Base-by-base conservation (phyloP, 2,113 vertebrate genomes). In the Pterophyllum scalare region DNA sequence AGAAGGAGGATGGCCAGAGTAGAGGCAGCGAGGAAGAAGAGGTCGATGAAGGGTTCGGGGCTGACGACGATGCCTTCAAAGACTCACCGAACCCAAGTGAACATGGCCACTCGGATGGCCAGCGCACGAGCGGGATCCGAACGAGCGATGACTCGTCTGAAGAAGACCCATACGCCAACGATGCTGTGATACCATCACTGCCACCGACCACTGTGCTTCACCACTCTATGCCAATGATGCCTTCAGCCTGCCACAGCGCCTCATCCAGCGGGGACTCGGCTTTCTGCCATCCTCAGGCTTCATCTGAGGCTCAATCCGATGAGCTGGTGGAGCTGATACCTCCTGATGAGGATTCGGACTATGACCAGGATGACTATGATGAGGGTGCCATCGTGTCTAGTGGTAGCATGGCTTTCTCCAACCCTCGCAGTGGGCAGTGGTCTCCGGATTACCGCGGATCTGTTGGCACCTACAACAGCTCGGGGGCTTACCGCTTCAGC, bases 31-130 rank as follows among this genome's bases (percentile, higher is more conserved):
- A 97, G 3, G 98, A 99, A 82, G 96, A 96, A 59, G 98, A 99
- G 83, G 97, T 98, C 1, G 98, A 99, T 2, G 98, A 99, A 91
- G 98, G 98, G 40, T 98, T 99, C 4, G 98, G 97, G 80, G 98
- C 97, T 0, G 98, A 98, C 3, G 98, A 99, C 1, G 98, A 99
- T 3, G 97, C 97, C 10, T 98, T 98, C 91, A 99, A 99, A 90
- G 98, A 99, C 91, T 99, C 98, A 0, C 98, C 98, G 0, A 99
- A 99, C 94, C 97, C 98, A 0, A 99, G 98, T 3, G 98, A 99
- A 91, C 98, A 97, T 0, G 98, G 97, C 59, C 98, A 98, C 89
- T 99, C 97, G 0, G 98, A 99, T 17, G 96, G 96, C 87, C 98
- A 99, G 95, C 96, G 98, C 11, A 99, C 98, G 0, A 99, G 98